Evolutionary conservation across 2,888 invertebrate genomes (phyloP), one percentile per base, ranked within the genome.

Genomic region (Nycteola revayana): DNA sequence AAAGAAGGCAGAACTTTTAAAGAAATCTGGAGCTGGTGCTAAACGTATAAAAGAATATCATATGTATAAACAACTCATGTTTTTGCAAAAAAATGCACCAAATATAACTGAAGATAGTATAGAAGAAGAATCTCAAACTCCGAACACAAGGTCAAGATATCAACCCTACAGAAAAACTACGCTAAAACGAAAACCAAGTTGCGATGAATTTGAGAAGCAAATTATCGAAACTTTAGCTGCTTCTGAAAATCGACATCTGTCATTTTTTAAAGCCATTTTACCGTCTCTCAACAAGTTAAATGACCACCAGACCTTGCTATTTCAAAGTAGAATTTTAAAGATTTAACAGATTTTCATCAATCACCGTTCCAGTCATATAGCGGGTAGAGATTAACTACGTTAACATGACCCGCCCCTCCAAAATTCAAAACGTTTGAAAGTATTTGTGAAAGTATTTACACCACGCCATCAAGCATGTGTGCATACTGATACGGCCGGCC

Each of bases 1-100:
- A 28, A 45, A 39, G 31, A 33, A 38, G 20, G 7, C 24, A 28
- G 36, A 46, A 34, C 25, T 31, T 32, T 31, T 25, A 36, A 42
- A 46, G 10, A 39, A 39, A 39, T 42, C 39, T 36, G 46, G 42
- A 36, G 35, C 46, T 36, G 41, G 30, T 26, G 38, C 33, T 9
- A 30, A 24, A 5, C 17, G 20, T 26, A 27, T 38, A 14, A 37
- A 40, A 43, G 34, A 42, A 35, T 48, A 41, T 32, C 38, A 44
- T 41, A 38, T 48, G 27, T 43, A 35, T 32, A 43, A 32, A 44
- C 43, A 48, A 28, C 33, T 41, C 7, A 21, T 35, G 36, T 36
- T 43, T 43, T 38, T 41, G 22, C 26, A 48, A 32, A 48, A 43
- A 48, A 48, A 43, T 25, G 36, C 28, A 29, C 36, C 33, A 37